Evolutionary conservation across 2,113 vertebrate genomes (phyloP).

Genomic region (Misgurnus anguillicaudatus): DNA sequence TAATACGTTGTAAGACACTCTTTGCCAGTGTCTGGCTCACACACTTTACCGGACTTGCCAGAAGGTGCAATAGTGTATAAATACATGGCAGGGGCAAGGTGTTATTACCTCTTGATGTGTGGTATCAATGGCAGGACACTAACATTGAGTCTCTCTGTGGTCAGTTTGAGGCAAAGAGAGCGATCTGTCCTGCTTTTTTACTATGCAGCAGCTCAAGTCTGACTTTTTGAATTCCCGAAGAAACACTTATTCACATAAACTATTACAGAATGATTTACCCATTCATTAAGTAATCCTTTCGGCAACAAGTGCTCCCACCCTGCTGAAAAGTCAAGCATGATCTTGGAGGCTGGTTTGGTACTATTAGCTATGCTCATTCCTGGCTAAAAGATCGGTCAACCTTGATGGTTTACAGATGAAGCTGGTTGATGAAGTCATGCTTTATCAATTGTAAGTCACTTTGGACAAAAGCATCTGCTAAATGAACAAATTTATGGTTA

Average conservation of each 20-base stretch:
- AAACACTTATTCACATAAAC: slow-evolving; percentile 35
- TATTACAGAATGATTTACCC: background rate
- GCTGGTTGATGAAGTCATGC: background rate
- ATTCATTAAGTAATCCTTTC: slow-evolving; percentile 3
- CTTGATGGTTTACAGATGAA: too few relatives aligned
- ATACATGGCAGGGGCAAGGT: slow-evolving; percentile 59
- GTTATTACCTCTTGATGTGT: slow-evolving; percentile 67
- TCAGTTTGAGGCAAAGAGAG: slow-evolving; percentile 55
- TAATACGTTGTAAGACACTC: background rate
- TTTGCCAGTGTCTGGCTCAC: slow-evolving; percentile 6
- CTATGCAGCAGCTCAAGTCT: slow-evolving; percentile 68
- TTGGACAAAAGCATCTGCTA: too few relatives aligned
- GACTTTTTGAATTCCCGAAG: slow-evolving; percentile 51
- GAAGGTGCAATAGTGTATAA: slow-evolving; percentile 72
- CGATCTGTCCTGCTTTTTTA: slow-evolving; percentile 63
- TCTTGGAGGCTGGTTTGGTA: background rate
- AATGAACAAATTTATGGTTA: background rate
- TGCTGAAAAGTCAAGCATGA: background rate
- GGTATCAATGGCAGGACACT: slow-evolving; percentile 15
- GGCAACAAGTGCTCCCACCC: too few relatives aligned
- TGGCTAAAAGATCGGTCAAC: background rate
- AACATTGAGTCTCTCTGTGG: slow-evolving; percentile 32
- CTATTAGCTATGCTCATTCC: background rate
- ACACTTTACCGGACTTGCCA: slow-evolving; percentile 59
- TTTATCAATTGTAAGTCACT: too few relatives aligned